Conservation (phyloP, 2,888 invertebrate species). For the Monopis laevigella region DNA sequence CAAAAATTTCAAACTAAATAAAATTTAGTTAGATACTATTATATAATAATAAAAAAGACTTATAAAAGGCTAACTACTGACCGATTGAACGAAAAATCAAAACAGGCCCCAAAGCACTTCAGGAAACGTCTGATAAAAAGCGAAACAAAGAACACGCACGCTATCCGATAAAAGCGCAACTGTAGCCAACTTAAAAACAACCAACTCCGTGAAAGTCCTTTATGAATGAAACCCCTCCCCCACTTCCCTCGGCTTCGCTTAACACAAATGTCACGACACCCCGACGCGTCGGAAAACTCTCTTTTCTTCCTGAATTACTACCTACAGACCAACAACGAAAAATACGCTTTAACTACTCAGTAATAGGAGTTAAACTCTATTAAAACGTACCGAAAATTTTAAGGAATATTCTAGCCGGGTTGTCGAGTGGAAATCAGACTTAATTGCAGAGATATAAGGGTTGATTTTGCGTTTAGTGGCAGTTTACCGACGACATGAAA, state of each 20-base stretch:
- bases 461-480: slow-evolving; percentile 7
- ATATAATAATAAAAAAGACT: no score
- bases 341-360: slow-evolving; percentile 28
- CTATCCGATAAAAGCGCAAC: slow-evolving; percentile 9
- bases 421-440: neutral
- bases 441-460: neutral
- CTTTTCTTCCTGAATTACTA: slow-evolving; percentile 62
- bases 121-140: slow-evolving; percentile 2
- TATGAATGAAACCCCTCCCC: slow-evolving; percentile 46
- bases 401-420: slow-evolving; percentile 50
- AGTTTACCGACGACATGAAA: slow-evolving; percentile 45
- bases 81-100: no score
- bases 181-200: slow-evolving; percentile 42
- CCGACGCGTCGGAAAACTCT: slow-evolving; percentile 63
- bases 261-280: slow-evolving; percentile 65
- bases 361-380: slow-evolving; percentile 27
- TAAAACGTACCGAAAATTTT: slow-evolving; percentile 33
- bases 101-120: neutral
- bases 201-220: slow-evolving; percentile 40
- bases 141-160: slow-evolving; percentile 1
- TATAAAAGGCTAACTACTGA: no score
- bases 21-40: no score
- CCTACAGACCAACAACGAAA: slow-evolving; percentile 25
- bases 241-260: slow-evolving; percentile 48
- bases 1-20: no score